Base-by-base conservation (phyloP, 1,140 invertebrate species). In the Eueides isabella region DNA sequence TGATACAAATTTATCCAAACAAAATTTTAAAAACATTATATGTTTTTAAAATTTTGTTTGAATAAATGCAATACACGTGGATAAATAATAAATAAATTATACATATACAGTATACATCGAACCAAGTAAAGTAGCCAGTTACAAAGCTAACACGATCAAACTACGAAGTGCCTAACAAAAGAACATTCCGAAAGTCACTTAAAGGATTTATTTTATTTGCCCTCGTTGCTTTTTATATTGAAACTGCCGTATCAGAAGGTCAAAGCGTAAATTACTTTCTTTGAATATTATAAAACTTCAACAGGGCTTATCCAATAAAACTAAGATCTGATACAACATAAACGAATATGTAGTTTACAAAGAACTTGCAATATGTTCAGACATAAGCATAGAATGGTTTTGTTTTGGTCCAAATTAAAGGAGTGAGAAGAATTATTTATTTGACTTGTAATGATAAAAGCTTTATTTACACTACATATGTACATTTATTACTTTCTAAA, bases 301-400 rank as follows among this genome's bases (percentile, higher is more conserved):
- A 77, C 79, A 71, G 72, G 78, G 78, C 75, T 75, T 82, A 77
- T 76, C 78, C 77, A 83, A 86, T 86, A 82, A 84, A 85, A 86
- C 80, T 79, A 80, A 67, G 62, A 76, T 72, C 80, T 76, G 81
- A 80, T 80, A 80, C 81, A 84, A 78, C 75, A 41, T 64, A 38
- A 62, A 79, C 76, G 80, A 83, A 81, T 80, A 80, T 75, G 78
- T 78, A 79, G 73, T 83, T 84, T 83, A 79, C 78, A 81, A 76
- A 73, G 72, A 86, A 83, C 74, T 79, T 77, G 75, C 80, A 83
- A 84, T 86, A 81, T 84, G 81, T 80, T 81, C 76, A 38, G 77
- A 35, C 70, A 74, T 70, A 74, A 73, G 71, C 67, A 68, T 72
- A 75, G 67, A 75, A 65, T 63, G 72, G 67, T 79, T 81, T 81